Conservation (phyloP, 2,113 vertebrate species). For the Vanacampus margaritifer region DNA sequence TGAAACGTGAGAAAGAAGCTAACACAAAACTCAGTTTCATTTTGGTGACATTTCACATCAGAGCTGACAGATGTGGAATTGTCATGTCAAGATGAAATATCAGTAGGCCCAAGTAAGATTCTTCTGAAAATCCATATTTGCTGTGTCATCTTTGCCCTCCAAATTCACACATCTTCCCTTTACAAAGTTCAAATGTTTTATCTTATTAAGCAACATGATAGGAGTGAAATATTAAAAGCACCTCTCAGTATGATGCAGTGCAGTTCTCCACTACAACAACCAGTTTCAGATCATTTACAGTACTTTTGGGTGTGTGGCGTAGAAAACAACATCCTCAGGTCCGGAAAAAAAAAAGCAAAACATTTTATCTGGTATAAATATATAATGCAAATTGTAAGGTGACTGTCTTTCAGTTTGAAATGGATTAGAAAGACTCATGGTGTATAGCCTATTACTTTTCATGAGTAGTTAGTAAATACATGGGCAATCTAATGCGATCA, state of each 20-base stretch:
- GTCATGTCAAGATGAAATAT: constrained; percentile 39
- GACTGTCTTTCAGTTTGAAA: no score
- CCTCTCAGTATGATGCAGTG: no score
- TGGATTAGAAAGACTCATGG: no score
- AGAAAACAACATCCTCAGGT: background rate
- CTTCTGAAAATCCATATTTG: constrained; percentile 15
- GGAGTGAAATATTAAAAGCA: no score
- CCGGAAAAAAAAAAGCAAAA: background rate
- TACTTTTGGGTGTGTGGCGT: background rate
- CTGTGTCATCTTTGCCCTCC: background rate
- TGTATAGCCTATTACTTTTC: no score
- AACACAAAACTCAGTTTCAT: constrained; percentile 34
- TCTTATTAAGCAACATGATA: no score
- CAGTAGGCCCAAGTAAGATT: constrained; percentile 21
- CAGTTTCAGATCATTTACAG: background rate
- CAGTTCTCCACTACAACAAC: background rate
- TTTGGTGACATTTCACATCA: constrained; percentile 30
- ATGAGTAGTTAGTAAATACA: no score
- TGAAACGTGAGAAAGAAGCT: constrained; percentile 43
- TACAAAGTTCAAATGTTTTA: background rate
- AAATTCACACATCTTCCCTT: background rate
- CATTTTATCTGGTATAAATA: no score
- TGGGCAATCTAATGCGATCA: constrained; percentile 12
- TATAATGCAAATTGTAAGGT: no score
- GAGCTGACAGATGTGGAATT: constrained; percentile 29